Evolutionary conservation across 2,888 invertebrate species (phyloP), one percentile per base, ranked within the genome.

Genomic region (Lasioglossum calceatum): DNA sequence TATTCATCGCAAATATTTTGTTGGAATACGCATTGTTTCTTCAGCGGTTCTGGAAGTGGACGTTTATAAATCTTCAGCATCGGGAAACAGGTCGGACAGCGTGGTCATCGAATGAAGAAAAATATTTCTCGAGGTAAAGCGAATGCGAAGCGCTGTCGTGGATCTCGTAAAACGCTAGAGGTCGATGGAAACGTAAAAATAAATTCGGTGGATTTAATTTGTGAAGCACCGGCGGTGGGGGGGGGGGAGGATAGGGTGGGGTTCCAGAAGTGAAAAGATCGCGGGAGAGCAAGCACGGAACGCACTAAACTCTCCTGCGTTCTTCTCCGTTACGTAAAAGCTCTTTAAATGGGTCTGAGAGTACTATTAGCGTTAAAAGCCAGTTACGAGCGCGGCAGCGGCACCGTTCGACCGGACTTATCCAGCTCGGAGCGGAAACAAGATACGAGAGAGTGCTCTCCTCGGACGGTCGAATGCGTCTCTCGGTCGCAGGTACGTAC

Each of bases 341-440:
- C 84, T 84, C 79, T 87, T 87, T 87, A 87, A 87, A 87, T 78
- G 87, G 79, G 77, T 87, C 87, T 87, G 87, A 87, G 87, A 88
- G 88, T 79, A 36, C 88, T 88, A 86, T 88, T 86, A 88, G 78
- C 88, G 86, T 87, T 88, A 88, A 88, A 88, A 88, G 88, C 85
- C 87, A 87, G 82, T 87, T 87, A 87, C 81, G 77, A 81, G 85
- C 77, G 61, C 54, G 54, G 75, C n/a, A 23, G 81, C 27, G 54
- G 27, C 39, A n/a, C 50, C 79, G 71, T 74, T 76, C 76, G 61
- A 72, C 75, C 80, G 76, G 84, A 84, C 87, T 83, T 78, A 58
- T 39, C 78, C 70, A 61, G 42, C 73, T 39, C 87, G 76, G 32
- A 67, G 58, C 72, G 61, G 84, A 87, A 87, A 84, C 79, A 61